These are phyloP conservation scores for Lasioglossum pauxillum DNA, from an alignment of 2,888 invertebrate species.

Conservation along the genomic window DNA sequence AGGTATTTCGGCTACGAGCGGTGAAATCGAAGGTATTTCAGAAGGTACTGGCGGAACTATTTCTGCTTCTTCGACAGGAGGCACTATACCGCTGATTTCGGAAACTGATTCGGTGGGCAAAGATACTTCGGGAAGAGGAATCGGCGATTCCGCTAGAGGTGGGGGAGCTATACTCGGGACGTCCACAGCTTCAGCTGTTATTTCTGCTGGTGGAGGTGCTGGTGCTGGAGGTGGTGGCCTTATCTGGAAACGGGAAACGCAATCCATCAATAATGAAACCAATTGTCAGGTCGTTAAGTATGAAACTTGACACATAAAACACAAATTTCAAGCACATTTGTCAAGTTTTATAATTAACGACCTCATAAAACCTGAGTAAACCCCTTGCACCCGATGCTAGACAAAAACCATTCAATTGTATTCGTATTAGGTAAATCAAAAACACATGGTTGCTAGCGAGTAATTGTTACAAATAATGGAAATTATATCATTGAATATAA, in stretches of 20 bases:
- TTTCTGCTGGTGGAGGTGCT: constrained; percentile 57
- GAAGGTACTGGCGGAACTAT: constrained; percentile 81
- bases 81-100: constrained; percentile 79
- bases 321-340: too few relatives aligned
- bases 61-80: constrained; percentile 75
- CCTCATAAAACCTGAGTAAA: neutral
- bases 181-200: constrained; percentile 66
- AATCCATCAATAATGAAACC: constrained; percentile 1
- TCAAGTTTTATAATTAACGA: too few relatives aligned
- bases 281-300: too few relatives aligned
- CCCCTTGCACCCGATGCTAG: too few relatives aligned
- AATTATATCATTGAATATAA: too few relatives aligned
- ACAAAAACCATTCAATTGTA: too few relatives aligned
- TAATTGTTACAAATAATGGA: too few relatives aligned
- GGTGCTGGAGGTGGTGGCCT: constrained; percentile 62
- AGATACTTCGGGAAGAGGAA: constrained; percentile 74
- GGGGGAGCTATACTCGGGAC: constrained; percentile 72
- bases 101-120: constrained; percentile 78
- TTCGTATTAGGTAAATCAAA: too few relatives aligned
- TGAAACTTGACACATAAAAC: too few relatives aligned
- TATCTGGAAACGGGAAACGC: constrained; percentile 53
- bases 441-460: too few relatives aligned
- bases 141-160: constrained; percentile 74
- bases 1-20: constrained; percentile 82
- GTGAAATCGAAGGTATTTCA: constrained; percentile 77